phyloP scores from a whole-genome alignment of 1,140 invertebrate genomes.

The Drosophila pachea region DNA sequence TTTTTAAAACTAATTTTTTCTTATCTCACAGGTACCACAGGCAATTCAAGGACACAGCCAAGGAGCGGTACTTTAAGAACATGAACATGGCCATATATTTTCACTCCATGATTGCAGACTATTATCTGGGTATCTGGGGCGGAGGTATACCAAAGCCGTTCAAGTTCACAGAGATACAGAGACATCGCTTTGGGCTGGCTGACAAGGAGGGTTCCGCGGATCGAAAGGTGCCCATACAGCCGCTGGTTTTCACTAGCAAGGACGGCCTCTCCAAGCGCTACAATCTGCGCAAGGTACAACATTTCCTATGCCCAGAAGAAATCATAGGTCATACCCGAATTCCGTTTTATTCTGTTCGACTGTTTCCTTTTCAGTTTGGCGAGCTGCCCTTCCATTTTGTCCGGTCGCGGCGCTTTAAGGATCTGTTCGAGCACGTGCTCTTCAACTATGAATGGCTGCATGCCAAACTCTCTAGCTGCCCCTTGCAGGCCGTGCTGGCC shows the following conservation, averaged over 20 bases:
- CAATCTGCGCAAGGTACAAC: conserved; percentile 89
- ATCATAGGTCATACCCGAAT: too few relatives aligned
- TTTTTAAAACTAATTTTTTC: too few relatives aligned
- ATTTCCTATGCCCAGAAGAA: not conserved
- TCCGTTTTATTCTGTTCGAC: not conserved
- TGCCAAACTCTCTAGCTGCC: conserved; percentile 96
- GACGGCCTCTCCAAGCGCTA: conserved; percentile 92
- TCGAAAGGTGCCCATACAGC: conserved; percentile 96
- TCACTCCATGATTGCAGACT: conserved; percentile 98
- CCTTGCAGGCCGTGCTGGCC: conserved; percentile 94
- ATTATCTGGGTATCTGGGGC: conserved; percentile 97
- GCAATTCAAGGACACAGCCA: conserved; percentile 95
- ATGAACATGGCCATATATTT: conserved; percentile 97
- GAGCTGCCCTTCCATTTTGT: conserved; percentile 97
- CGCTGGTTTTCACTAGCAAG: conserved; percentile 93
- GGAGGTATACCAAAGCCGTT: conserved; percentile 96
- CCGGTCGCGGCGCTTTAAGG: conserved; percentile 92
- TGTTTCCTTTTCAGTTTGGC: conserved; percentile 85
- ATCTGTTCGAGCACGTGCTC: conserved; percentile 94
- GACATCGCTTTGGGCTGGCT: conserved; percentile 86
- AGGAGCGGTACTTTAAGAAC: conserved; percentile 97
- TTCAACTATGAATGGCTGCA: conserved; percentile 99
- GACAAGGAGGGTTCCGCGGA: conserved; percentile 96
- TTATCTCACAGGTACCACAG: conserved; percentile 94
- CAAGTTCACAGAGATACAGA: conserved; percentile 97